Base-by-base conservation (phyloP, 2,797 vertebrate species). In the Propithecus perrieri region DNA sequence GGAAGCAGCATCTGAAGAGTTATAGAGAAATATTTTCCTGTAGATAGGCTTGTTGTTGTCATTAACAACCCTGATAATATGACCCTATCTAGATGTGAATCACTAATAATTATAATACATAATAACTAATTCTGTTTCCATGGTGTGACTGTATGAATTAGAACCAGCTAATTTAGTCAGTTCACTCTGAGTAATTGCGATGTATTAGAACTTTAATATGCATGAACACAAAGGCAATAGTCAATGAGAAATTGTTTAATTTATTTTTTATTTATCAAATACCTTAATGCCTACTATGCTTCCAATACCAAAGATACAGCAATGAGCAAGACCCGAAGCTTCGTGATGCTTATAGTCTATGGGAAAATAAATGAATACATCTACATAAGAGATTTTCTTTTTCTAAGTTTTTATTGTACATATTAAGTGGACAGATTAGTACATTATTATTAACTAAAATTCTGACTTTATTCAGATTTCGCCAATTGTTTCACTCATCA, bases 201-300 rank as follows among this genome's bases (percentile, higher is more conserved):
- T 46, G 69, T 91, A 22, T 63, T 84, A 50, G 43, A 81, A 30
- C 17, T 92, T 94, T 79, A 81, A 89, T 61, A 46, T 61, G 30
- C 5, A 46, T 55, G 26, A 78, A 63, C 50, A 83, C 11, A 85
- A 85, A 88, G 41, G 0, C 9, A 84, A 69, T 63, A 80, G n/a
- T 94, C 28, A 93, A 63, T n/a, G 35, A 87, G 28, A 90, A 85
- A 90, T 57, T 78, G 38, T 89, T 92, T 78, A 75, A 53, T 81
- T 89, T 59, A 61, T 81, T 91, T 28, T 76, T 85, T 65, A 46
- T 46, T 74, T 71, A 63, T 59, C 46, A 91, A 71, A 85, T 79
- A 63, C 78, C 3, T 41, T 17, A 91, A 67, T 87, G 12, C 5
- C 10, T 83, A 80, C 10, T 78, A 13, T 38, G 0, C 61, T 91